These are phyloP conservation scores for Lasioglossum lativentre DNA, from an alignment of 2,888 invertebrate genomes.

Conservation along the genomic window DNA sequence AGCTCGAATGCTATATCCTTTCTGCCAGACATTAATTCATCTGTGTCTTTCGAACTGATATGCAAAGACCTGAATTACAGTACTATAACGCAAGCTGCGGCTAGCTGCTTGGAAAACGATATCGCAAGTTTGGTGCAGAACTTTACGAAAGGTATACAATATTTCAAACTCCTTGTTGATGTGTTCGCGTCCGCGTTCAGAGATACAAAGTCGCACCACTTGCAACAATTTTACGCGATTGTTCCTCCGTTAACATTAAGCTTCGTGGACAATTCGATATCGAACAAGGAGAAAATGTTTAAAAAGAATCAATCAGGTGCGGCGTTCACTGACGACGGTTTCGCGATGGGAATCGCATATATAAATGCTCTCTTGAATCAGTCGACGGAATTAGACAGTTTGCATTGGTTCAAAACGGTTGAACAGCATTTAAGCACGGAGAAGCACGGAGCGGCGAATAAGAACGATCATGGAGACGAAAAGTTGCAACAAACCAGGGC, in stretches of 20 bases:
- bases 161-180: slow-evolving; percentile 95
- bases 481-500: slow-evolving; percentile 97
- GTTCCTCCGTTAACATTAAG: slow-evolving; percentile 97
- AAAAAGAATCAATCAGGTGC: slow-evolving; percentile 95
- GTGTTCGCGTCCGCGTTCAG: slow-evolving; percentile 96
- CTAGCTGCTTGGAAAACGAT: slow-evolving; percentile 91
- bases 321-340: slow-evolving; percentile 98
- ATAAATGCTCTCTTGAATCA: slow-evolving; percentile 96
- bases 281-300: slow-evolving; percentile 95
- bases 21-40: slow-evolving; percentile 91
- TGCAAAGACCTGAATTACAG: slow-evolving; percentile 87
- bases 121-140: slow-evolving; percentile 92
- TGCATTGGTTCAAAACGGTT: slow-evolving; percentile 98
- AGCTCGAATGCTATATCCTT: slow-evolving; percentile 96
- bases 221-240: slow-evolving; percentile 96
- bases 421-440: slow-evolving; percentile 90
- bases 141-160: slow-evolving; percentile 95
- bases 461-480: slow-evolving; percentile 88
- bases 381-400: slow-evolving; percentile 92
- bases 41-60: slow-evolving; percentile 88
- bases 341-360: slow-evolving; percentile 98
- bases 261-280: slow-evolving; percentile 96
- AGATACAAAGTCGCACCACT: slow-evolving; percentile 93
- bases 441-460: slow-evolving; percentile 86
- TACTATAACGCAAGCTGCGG: slow-evolving; percentile 87